phyloP scores from a whole-genome alignment of 2,797 vertebrate genomes.

The Telmatherina bonti region DNA sequence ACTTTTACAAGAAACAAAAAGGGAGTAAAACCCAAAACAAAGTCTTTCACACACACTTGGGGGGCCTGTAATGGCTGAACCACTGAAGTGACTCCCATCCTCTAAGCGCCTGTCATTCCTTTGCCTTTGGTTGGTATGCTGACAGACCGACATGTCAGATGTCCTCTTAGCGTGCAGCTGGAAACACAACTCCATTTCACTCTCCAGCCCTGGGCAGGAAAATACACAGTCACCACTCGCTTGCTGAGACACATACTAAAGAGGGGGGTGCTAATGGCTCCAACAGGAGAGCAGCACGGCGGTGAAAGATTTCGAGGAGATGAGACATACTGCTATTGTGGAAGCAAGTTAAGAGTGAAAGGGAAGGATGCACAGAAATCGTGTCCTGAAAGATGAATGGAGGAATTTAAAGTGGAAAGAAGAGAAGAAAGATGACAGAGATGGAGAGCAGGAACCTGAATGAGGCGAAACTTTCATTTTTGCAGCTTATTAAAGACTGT shows the following conservation, averaged over 20 bases:
- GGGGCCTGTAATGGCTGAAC: constrained; percentile 10
- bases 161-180: constrained; percentile 51
- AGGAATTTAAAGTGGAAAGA: constrained; percentile 13
- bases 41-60: constrained; percentile 21
- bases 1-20: neutral
- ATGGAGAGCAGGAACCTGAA: neutral
- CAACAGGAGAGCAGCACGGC: neutral
- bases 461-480: neutral
- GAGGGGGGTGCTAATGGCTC: neutral
- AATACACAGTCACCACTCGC: constrained; percentile 4
- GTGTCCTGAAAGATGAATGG: constrained; percentile 19
- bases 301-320: constrained; percentile 37
- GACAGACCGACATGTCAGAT: constrained; percentile 59
- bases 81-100: constrained; percentile 28
- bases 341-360: neutral
- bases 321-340: constrained; percentile 13
- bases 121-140: constrained; percentile 23
- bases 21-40: neutral
- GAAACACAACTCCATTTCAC: constrained; percentile 34
- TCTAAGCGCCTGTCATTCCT: constrained; percentile 6
- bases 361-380: neutral
- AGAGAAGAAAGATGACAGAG: constrained; percentile 7
- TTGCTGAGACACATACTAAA: neutral
- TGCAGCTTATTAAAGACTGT: constrained; percentile 8
- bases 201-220: constrained; percentile 22